Evolutionary conservation across 2,797 vertebrate species (phyloP).

Genomic region (Podargus strigoides): DNA sequence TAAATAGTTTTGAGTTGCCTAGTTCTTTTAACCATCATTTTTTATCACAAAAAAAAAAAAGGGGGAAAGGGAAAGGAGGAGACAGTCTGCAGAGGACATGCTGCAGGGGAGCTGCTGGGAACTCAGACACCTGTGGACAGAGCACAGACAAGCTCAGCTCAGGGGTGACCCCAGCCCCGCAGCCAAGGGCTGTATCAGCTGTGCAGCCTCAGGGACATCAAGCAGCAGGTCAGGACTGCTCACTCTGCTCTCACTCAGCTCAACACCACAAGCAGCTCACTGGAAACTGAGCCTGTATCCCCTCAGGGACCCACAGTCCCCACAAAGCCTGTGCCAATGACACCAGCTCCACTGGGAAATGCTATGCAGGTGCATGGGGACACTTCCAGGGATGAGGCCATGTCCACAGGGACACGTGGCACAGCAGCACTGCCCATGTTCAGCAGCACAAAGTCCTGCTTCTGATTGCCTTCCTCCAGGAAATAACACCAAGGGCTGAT

Average conservation of each 20-base stretch:
- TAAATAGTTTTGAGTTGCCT: background rate
- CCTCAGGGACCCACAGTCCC: background rate
- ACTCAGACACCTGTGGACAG: rapidly evolving
- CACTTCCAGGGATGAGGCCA: rapidly evolving
- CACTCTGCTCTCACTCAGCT: background rate
- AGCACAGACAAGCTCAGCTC: background rate
- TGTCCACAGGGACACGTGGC: rapidly evolving
- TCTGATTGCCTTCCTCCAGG: background rate
- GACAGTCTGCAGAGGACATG: background rate
- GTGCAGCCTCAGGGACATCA: rapidly evolving
- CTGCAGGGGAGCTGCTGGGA: background rate
- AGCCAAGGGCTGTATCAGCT: background rate
- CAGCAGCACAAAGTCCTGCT: background rate
- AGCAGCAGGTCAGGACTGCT: background rate
- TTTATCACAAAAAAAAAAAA: background rate
- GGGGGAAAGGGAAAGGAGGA: background rate
- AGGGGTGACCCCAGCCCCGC: background rate
- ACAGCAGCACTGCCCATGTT: rapidly evolving
- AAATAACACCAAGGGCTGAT: background rate
- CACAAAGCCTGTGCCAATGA: rapidly evolving
- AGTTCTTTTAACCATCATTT: background rate
- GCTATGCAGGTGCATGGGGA: rapidly evolving
- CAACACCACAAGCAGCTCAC: background rate
- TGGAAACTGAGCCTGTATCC: background rate
- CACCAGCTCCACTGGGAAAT: background rate